Evolutionary conservation across 2,888 invertebrate genomes (phyloP), one percentile per base, ranked within the genome.

Genomic region (Mycalesis mineus): DNA sequence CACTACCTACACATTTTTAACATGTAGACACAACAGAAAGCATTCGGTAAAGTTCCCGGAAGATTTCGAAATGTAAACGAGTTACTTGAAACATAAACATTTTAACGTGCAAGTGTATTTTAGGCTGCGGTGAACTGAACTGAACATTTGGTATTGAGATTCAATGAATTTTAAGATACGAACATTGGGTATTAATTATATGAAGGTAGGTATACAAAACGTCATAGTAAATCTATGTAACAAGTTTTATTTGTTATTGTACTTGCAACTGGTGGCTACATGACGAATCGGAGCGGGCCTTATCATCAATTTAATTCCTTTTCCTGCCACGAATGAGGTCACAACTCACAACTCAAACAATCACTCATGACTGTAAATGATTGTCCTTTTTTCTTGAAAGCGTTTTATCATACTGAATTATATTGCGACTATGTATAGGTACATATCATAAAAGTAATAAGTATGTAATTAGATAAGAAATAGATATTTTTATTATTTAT

Each of bases 321-420:
- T 88, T 88, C 88, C 88, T 88, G 84, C 71, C 77, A 76, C 69
- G 78, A 87, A 87, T 88, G 88, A 88, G 88, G 88, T 88, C 88
- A 88, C 79, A 83, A 80, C 77, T 88, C 88, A 88, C 79, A 83
- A 80, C 77, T 72, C 75, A 80, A 77, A 82, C 77, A 77, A 68
- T 66, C 61, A 72, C 66, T 73, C 71, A 73, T 68, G 70, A 73
- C 63, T 72, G 61, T 69, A 65, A 63, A 55, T 54, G 36, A 39
- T 41, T 45, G 13, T 50, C 36, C 8, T 37, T 49, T 29, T 56
- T 56, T 49, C 45, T 55, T 48, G 13, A 40, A 45, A 41, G 4
- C 33, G 47, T 17, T 36, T 41, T 47, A 28, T 29, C 3, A 39
- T 29, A 29, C 7, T 29, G 7, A 8, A 14, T 8, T 14, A 14